Evolutionary conservation across 2,113 vertebrate species (phyloP).

Genomic region (Phrynosoma platyrhinos): DNA sequence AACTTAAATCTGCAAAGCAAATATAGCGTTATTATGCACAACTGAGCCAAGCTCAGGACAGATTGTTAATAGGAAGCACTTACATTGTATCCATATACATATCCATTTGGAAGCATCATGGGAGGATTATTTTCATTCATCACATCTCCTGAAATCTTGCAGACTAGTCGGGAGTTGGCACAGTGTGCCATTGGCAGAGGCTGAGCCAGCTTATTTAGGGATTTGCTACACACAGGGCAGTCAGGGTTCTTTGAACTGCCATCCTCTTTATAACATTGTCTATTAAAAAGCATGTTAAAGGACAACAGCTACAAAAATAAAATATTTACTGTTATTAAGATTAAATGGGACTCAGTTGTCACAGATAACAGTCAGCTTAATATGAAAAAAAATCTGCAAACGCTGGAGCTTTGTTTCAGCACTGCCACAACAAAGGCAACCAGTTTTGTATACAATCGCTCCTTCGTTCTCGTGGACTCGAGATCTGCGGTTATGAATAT

Average conservation of each 20-base stretch:
- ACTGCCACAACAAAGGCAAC: neutral
- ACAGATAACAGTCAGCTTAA: neutral
- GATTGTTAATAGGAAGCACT: constrained; percentile 66
- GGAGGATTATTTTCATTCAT: constrained; percentile 99
- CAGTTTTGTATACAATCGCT: neutral
- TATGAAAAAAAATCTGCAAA: no score
- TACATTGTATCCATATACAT: constrained; percentile 99
- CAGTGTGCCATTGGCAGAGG: constrained; percentile 98
- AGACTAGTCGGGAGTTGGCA: constrained; percentile 98
- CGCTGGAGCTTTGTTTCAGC: neutral
- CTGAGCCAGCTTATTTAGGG: constrained; percentile 97
- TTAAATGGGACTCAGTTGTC: neutral
- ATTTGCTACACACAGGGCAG: constrained; percentile 99
- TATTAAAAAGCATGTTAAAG: constrained; percentile 78
- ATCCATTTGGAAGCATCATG: constrained; percentile 99
- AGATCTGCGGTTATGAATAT: no score
- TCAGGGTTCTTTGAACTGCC: constrained; percentile 97
- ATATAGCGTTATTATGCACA: neutral
- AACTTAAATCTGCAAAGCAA: neutral
- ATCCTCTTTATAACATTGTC: constrained; percentile 99
- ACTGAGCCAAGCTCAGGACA: neutral
- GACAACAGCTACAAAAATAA: constrained; percentile 18
- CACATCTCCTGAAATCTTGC: constrained; percentile 98
- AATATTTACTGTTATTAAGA: neutral
- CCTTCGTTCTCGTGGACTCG: no score